A percentile compares a stretch with the other conserved stretches of the same genome.
These are phyloP conservation scores for Australoheros scitulus DNA, from an alignment of 2,113 vertebrate species.

Conservation along the genomic window DNA sequence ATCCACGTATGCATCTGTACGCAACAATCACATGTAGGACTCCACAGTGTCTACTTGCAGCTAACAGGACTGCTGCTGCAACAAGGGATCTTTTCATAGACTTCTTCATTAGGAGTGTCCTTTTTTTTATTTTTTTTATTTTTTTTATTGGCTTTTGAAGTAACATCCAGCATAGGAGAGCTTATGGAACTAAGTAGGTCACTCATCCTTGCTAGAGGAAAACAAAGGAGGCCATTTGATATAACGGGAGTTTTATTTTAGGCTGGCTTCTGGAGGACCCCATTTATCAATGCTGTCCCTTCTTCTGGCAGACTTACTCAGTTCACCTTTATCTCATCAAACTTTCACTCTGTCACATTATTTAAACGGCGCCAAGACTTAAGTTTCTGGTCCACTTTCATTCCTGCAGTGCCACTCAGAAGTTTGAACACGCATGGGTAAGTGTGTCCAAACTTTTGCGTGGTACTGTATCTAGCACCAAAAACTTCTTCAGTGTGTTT, in stretches of 20 bases:
- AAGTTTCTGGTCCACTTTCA: not conserved
- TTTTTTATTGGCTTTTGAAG: conserved; percentile 54
- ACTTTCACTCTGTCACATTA: conserved; percentile 4
- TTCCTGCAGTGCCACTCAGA: not conserved
- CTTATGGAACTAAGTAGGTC: conserved; percentile 76
- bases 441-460: not conserved
- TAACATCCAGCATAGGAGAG: conserved; percentile 51
- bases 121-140: conserved; percentile 36
- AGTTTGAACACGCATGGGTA: not conserved
- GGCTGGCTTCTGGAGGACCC: conserved; percentile 57
- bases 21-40: not conserved
- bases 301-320: conserved; percentile 6
- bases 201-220: conserved; percentile 62
- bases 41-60: not conserved
- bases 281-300: conserved; percentile 66
- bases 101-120: conserved; percentile 38
- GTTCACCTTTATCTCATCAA: conserved; percentile 42
- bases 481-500: accelerated
- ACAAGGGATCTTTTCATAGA: conserved; percentile 63
- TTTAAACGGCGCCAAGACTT: not conserved
- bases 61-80: conserved; percentile 1
- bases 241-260: conserved; percentile 75
- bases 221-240: conserved; percentile 64
- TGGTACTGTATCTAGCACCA: accelerated
- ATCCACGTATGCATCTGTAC: not conserved